phyloP scores from a whole-genome alignment of 2,888 invertebrate species.

The Calliphora vomitoria region DNA sequence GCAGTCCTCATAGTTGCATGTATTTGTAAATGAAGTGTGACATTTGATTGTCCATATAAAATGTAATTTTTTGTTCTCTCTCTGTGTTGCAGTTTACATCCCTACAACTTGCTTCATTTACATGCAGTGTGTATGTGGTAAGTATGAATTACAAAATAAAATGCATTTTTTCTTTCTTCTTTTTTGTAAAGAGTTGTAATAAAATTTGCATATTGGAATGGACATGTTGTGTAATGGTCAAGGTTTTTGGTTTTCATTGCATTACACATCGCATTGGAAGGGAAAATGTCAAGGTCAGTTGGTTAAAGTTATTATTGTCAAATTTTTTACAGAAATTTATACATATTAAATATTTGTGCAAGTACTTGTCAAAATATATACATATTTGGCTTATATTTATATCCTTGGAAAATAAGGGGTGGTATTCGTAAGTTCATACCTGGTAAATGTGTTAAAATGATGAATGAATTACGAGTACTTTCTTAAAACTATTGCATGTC shows the following conservation, averaged over 20 bases:
- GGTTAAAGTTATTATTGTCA: background rate
- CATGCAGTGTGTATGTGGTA: slow-evolving; percentile 7
- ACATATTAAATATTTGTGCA: background rate
- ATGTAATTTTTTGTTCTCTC: slow-evolving; percentile 23
- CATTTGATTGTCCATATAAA: slow-evolving; percentile 64
- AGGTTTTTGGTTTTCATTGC: slow-evolving; percentile 37
- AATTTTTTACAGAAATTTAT: background rate
- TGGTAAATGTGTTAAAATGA: too few species aligned
- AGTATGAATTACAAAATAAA: background rate
- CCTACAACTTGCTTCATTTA: slow-evolving; percentile 27
- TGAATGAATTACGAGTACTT: too few species aligned
- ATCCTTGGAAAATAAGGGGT: too few species aligned
- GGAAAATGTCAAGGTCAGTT: slow-evolving; percentile 56
- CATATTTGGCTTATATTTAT: too few species aligned
- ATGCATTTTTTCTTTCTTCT: background rate
- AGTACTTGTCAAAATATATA: too few species aligned
- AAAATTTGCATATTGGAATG: slow-evolving; percentile 64
- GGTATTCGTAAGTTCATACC: too few species aligned
- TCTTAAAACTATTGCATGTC: too few species aligned
- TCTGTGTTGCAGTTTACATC: background rate
- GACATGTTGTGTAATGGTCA: slow-evolving; percentile 31
- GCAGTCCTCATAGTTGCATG: slow-evolving; percentile 41
- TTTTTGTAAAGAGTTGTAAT: slow-evolving; percentile 37
- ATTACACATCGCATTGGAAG: background rate
- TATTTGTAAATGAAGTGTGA: slow-evolving; percentile 71